These are phyloP conservation scores for Acronicta leporina DNA, from an alignment of 2,888 invertebrate genomes.

Conservation along the genomic window DNA sequence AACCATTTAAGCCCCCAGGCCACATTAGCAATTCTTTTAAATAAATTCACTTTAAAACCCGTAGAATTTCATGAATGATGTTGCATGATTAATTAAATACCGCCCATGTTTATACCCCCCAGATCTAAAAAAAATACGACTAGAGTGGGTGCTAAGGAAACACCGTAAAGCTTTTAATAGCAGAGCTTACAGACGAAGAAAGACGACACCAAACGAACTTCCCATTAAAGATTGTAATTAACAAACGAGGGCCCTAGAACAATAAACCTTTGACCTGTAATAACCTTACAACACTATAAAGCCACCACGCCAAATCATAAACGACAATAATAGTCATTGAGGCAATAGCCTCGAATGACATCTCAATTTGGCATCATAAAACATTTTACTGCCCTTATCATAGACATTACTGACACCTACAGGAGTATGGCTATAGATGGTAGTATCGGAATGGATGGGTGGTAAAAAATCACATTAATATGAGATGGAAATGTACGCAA, in stretches of 20 bases:
- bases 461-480: conserved; percentile 18
- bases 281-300: conserved; percentile 55
- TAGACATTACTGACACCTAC: conserved; percentile 35
- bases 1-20: too few relatives aligned
- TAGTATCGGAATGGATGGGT: conserved; percentile 3
- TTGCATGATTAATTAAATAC: too few relatives aligned
- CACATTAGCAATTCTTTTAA: too few relatives aligned
- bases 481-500: not conserved
- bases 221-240: conserved; percentile 55
- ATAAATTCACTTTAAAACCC: too few relatives aligned
- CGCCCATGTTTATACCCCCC: too few relatives aligned
- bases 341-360: conserved; percentile 39
- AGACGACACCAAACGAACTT: conserved; percentile 10
- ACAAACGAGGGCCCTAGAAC: conserved; percentile 51
- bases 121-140: too few relatives aligned
- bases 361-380: conserved; percentile 56
- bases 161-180: too few relatives aligned
- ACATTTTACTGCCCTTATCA: conserved; percentile 44
- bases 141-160: too few relatives aligned
- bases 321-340: conserved; percentile 50
- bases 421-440: conserved; percentile 14
- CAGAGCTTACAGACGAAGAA: not conserved
- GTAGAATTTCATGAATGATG: too few relatives aligned
- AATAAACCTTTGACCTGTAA: conserved; percentile 64
- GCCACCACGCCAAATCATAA: conserved; percentile 58